A percentile compares a stretch with the other conserved stretches of the same genome.
phyloP scores from a whole-genome alignment of 2,113 vertebrate genomes.

The Porphyrio hochstetteri region DNA sequence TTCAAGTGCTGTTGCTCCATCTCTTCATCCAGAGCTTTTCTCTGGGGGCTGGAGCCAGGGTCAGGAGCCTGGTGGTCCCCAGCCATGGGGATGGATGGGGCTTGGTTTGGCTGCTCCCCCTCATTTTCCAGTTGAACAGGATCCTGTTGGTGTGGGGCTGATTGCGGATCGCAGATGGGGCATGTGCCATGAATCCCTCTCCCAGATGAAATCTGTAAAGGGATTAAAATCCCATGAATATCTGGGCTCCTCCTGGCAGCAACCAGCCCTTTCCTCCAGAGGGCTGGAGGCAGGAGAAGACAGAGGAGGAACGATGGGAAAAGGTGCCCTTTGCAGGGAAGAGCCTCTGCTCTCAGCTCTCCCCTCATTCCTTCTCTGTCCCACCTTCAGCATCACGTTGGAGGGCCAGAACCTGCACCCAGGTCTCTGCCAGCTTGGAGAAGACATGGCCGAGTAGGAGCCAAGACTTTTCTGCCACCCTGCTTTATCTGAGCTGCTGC shows the following conservation, averaged over 20 bases:
- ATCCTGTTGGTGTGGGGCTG: rapidly evolving
- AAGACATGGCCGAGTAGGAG: rapidly evolving
- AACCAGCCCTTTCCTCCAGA: not conserved
- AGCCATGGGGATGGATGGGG: rapidly evolving
- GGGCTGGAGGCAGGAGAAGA: not conserved
- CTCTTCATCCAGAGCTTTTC: not conserved
- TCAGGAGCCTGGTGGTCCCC: not conserved
- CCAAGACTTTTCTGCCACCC: not conserved
- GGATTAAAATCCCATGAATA: not conserved
- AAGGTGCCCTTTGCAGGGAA: conserved; percentile 12
- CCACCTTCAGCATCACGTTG: rapidly evolving
- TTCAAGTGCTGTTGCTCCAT: not conserved
- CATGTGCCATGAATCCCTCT: not conserved
- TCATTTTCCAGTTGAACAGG: not conserved
- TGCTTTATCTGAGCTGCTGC: not conserved
- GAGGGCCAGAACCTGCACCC: rapidly evolving
- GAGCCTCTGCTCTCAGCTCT: not conserved
- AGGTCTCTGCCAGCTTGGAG: not conserved
- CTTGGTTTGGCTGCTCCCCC: rapidly evolving
- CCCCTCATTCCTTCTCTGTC: not conserved
- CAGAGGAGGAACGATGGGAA: not conserved
- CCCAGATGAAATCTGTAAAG: conserved; percentile 14
- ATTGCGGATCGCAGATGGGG: not conserved
- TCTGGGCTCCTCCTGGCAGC: not conserved
- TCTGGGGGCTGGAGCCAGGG: not conserved